Evolutionary conservation across 2,797 vertebrate species (phyloP).

Genomic region (Fistularia commersonii): DNA sequence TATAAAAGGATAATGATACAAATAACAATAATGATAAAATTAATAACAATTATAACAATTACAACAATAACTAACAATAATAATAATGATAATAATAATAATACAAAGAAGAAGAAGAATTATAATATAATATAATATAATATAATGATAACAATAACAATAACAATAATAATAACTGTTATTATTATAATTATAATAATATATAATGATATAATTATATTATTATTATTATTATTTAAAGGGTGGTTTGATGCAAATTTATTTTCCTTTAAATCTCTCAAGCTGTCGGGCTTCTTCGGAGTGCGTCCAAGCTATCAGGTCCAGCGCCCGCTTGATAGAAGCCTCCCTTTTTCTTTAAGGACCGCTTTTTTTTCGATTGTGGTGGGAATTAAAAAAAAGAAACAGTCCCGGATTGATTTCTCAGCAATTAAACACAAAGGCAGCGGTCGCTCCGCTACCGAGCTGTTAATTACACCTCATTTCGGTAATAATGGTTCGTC

Average conservation of each 20-base stretch:
- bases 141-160: no score
- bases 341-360: conserved; percentile 26
- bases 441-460: conserved; percentile 44
- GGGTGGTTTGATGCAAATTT: conserved; percentile 5
- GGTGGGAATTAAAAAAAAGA: conserved; percentile 7
- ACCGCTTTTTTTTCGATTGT: conserved; percentile 25
- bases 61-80: no score
- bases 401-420: conserved; percentile 44
- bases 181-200: no score
- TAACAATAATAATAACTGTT: no score
- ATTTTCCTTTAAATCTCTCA: conserved; percentile 14
- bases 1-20: no score
- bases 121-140: no score
- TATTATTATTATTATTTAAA: no score
- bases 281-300: background rate
- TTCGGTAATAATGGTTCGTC: conserved; percentile 31
- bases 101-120: no score
- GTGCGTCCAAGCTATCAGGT: conserved; percentile 30
- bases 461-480: conserved; percentile 60
- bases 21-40: no score
- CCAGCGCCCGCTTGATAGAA: conserved; percentile 45
- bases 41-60: no score
- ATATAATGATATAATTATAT: no score
- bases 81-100: no score
- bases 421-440: conserved; percentile 58